Evolutionary conservation across 2,888 invertebrate species (phyloP).

Genomic region (Chrysomela aeneicollis): DNA sequence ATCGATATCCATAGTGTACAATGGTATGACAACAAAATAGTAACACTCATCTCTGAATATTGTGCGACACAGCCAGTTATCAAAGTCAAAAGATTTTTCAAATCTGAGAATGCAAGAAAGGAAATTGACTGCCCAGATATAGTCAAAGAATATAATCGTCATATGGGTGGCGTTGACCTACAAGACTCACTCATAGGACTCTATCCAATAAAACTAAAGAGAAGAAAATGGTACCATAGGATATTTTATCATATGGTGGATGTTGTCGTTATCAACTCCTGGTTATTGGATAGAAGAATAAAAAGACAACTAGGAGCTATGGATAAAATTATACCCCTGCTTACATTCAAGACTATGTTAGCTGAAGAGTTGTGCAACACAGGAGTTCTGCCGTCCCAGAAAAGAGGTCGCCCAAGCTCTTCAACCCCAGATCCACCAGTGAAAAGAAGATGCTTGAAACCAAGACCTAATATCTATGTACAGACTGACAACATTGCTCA

Average conservation of each 20-base stretch:
- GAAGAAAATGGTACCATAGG: constrained; percentile 22
- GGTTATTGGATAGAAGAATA: constrained; percentile 15
- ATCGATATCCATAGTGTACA: constrained; percentile 13
- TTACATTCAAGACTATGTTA: constrained; percentile 10
- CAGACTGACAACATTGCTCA: constrained; percentile 10
- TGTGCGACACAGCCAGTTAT: constrained; percentile 9
- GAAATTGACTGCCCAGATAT: constrained; percentile 21
- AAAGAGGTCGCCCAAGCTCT: constrained; percentile 19
- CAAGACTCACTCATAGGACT: constrained; percentile 18
- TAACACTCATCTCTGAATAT: constrained; percentile 8
- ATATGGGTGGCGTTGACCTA: constrained; percentile 26
- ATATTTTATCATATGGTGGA: constrained; percentile 24
- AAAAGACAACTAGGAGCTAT: constrained; percentile 3
- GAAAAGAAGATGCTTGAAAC: constrained; percentile 16
- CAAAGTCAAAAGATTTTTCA: constrained; percentile 20
- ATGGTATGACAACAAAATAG: constrained; percentile 8
- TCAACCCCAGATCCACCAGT: constrained; percentile 18
- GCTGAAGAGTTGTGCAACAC: constrained; percentile 9
- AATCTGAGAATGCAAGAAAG: constrained; percentile 14
- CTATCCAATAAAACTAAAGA: constrained; percentile 21
- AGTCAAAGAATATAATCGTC: constrained; percentile 15
- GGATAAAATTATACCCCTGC: constrained; percentile 11
- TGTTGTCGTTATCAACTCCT: neutral
- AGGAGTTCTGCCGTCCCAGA: constrained; percentile 10
- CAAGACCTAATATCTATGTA: constrained; percentile 13